phyloP scores from a whole-genome alignment of 2,888 invertebrate genomes.

The Anarsia innoxiella region DNA sequence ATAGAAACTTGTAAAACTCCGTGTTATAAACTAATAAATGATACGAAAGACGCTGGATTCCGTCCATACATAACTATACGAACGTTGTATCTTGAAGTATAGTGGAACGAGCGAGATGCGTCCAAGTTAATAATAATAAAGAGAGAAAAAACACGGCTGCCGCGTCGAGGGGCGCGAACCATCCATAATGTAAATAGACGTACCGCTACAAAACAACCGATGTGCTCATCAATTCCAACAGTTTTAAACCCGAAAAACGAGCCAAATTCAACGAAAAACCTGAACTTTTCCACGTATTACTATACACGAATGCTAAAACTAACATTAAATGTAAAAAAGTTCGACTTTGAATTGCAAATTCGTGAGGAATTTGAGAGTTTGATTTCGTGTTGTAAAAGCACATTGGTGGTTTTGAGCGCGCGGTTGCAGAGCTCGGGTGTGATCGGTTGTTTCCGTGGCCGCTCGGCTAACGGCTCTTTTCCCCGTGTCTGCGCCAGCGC shows the following conservation, averaged over 20 bases:
- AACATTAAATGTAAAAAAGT: constrained; percentile 25
- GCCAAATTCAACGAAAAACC: constrained; percentile 13
- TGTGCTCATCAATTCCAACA: constrained; percentile 24
- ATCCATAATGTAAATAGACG: constrained; percentile 50
- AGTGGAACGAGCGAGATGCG: constrained; percentile 15
- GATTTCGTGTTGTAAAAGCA: constrained; percentile 20
- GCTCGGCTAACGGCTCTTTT: constrained; percentile 68
- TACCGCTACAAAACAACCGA: constrained; percentile 34
- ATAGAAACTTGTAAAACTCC: too few relatives aligned
- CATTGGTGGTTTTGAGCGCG: constrained; percentile 41
- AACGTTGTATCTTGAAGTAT: constrained; percentile 9
- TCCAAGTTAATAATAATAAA: constrained; percentile 69
- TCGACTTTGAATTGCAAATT: constrained; percentile 13
- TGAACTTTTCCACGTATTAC: constrained; percentile 19
- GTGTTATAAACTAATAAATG: too few relatives aligned
- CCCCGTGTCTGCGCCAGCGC: constrained; percentile 37
- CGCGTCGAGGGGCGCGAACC: constrained; percentile 62
- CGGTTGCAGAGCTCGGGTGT: constrained; percentile 39
- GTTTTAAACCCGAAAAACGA: constrained; percentile 11
- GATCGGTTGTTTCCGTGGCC: constrained; percentile 50
- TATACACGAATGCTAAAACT: constrained; percentile 3
- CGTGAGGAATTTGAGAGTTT: constrained; percentile 9
- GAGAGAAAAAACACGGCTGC: constrained; percentile 59
- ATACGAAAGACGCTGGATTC: too few relatives aligned
- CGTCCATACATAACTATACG: too few relatives aligned